phyloP scores from a whole-genome alignment of 2,797 vertebrate genomes.

The Psittacula echo region DNA sequence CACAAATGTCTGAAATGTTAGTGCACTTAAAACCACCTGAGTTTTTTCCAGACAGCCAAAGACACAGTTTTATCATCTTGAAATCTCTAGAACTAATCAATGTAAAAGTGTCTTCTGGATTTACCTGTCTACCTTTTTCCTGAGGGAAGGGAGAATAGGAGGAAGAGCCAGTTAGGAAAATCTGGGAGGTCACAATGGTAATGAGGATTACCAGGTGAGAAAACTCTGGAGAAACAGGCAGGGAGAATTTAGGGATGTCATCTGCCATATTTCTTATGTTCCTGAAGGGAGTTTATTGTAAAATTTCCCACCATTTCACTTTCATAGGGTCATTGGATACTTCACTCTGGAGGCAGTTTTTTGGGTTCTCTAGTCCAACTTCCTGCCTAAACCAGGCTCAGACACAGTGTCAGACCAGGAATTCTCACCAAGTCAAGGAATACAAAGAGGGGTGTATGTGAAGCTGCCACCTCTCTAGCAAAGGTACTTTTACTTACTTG shows the following conservation, averaged over 20 bases:
- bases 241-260: neutral
- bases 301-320: neutral
- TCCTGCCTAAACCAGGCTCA: neutral
- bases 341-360: neutral
- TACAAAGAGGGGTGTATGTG: neutral
- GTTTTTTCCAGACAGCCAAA: neutral
- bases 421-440: neutral
- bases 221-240: accelerated
- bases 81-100: neutral
- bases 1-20: slow-evolving; percentile 40
- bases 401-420: accelerated
- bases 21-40: neutral
- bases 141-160: neutral
- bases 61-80: neutral
- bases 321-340: neutral
- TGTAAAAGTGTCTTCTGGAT: neutral
- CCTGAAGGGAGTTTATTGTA: neutral
- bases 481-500: neutral
- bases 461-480: neutral
- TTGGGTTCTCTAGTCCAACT: neutral
- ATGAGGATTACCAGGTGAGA: neutral
- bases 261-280: neutral
- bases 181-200: neutral
- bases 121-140: neutral
- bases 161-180: neutral